Conservation (phyloP, 2,113 vertebrate genomes). For the Mellivora capensis region DNA sequence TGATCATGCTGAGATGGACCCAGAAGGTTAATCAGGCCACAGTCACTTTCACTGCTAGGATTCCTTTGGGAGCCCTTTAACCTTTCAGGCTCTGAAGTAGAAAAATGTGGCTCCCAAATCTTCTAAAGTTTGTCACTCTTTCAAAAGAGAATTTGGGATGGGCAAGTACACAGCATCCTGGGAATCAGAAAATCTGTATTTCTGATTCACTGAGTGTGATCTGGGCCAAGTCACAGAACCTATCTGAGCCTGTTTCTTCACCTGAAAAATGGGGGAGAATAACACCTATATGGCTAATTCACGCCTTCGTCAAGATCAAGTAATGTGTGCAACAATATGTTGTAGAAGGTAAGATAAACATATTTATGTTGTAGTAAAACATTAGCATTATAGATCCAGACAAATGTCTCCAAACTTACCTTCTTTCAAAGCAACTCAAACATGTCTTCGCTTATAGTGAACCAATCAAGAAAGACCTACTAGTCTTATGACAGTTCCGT, state of each 20-base stretch:
- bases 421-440: conserved; percentile 3
- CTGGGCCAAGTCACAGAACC: neutral
- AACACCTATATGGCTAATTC: neutral
- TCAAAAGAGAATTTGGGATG: neutral
- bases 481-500: neutral
- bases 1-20: neutral
- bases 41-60: neutral
- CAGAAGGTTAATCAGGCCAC: neutral
- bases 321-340: neutral
- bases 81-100: neutral
- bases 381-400: neutral
- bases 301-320: neutral
- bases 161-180: neutral
- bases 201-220: neutral
- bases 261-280: neutral
- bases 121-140: conserved; percentile 4
- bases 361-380: neutral
- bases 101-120: neutral
- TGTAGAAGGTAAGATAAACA: neutral
- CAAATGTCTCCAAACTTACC: neutral
- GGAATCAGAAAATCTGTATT: neutral
- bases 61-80: neutral
- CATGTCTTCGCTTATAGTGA: neutral
- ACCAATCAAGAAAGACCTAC: neutral
- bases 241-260: neutral